Percentiles rank a stretch among this genome's conserved stretches.
These are phyloP conservation scores for Drosophila sechellia DNA, from an alignment of 1,140 invertebrate genomes.

Conservation along the genomic window DNA sequence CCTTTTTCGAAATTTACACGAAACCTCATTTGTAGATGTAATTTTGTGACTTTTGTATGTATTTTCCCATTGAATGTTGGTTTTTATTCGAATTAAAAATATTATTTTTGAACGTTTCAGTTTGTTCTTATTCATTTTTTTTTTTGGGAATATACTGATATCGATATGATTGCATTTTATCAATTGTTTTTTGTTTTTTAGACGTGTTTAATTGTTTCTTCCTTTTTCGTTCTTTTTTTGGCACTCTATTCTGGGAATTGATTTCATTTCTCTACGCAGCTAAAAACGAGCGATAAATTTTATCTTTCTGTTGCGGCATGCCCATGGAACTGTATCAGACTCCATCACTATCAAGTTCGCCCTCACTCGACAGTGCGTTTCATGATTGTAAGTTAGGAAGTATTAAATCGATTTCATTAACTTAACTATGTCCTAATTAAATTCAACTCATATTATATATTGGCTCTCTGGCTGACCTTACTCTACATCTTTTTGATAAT, in stretches of 20 bases:
- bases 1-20: conserved; percentile 54
- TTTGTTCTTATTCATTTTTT: conserved; percentile 1
- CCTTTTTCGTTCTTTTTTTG: conserved; percentile 15
- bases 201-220: conserved; percentile 30
- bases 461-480: conserved; percentile 7
- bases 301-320: conserved; percentile 37
- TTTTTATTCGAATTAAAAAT: conserved; percentile 68
- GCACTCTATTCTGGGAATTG: conserved; percentile 9
- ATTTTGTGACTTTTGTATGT: conserved; percentile 65
- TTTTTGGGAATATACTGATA: no score
- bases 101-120: conserved; percentile 32
- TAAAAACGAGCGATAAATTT: conserved; percentile 15
- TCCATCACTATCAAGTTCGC: conserved; percentile 23
- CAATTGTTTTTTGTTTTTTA: conserved; percentile 16
- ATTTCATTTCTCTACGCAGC: conserved; percentile 18
- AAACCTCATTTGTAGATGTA: conserved; percentile 27
- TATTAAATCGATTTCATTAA: no score
- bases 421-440: no score
- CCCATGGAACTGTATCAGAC: conserved; percentile 32
- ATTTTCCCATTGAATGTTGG: conserved; percentile 67
- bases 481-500: conserved; percentile 5
- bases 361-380: conserved; percentile 11
- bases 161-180: conserved; percentile 10
- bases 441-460: no score
- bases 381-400: background rate